Conservation (phyloP, 1,140 invertebrate species). For the Tetramorium parvispinum region DNA sequence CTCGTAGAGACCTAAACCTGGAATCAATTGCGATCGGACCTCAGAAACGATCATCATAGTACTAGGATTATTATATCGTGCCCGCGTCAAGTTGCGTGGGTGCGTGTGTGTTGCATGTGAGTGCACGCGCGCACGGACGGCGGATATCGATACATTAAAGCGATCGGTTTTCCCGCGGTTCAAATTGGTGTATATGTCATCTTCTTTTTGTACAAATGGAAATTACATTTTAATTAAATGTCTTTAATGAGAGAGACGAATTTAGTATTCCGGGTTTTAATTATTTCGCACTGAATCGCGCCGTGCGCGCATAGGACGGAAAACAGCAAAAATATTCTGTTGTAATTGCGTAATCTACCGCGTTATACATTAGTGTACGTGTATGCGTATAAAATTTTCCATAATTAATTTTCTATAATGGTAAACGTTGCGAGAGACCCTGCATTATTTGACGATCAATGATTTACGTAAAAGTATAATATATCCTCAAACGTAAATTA, state of each 20-base stretch:
- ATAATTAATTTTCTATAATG: slow-evolving; percentile 31
- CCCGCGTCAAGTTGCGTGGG: background rate
- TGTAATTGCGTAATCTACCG: slow-evolving; percentile 28
- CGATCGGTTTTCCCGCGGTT: slow-evolving; percentile 15
- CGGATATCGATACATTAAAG: background rate
- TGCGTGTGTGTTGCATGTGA: too few relatives aligned
- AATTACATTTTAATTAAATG: slow-evolving; percentile 37
- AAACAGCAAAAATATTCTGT: slow-evolving; percentile 28
- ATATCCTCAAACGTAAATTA: slow-evolving; percentile 10
- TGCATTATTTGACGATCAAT: slow-evolving; percentile 7
- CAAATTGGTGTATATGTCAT: slow-evolving; percentile 1
- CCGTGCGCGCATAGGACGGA: slow-evolving; percentile 8
- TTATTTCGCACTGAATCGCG: slow-evolving; percentile 21
- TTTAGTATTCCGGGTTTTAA: slow-evolving; percentile 32
- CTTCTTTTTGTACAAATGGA: background rate
- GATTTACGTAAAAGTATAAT: background rate
- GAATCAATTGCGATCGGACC: slow-evolving; percentile 61
- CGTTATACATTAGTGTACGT: slow-evolving; percentile 4
- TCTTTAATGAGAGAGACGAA: slow-evolving; percentile 22
- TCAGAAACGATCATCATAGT: background rate
- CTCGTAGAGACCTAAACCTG: slow-evolving; percentile 12
- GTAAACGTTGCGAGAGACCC: background rate
- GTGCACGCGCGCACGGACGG: background rate
- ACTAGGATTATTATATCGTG: background rate
- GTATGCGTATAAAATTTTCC: slow-evolving; percentile 22